These are phyloP conservation scores for Fabriciana adippe DNA, from an alignment of 2,888 invertebrate species.

Conservation along the genomic window DNA sequence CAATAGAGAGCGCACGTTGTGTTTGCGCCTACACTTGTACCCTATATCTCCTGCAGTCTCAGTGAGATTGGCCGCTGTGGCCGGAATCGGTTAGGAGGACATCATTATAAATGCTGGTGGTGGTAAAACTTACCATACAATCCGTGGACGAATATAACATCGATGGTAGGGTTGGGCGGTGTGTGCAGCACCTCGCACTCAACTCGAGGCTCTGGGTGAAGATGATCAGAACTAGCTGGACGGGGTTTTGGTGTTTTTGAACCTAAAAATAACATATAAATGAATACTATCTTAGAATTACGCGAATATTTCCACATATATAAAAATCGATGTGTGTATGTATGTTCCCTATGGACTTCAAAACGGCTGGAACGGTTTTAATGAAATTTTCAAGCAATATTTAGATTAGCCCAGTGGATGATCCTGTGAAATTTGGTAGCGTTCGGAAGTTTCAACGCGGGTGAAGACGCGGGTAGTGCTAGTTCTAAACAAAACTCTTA, in stretches of 20 bases:
- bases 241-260: conserved; percentile 51
- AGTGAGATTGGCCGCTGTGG: too few species aligned
- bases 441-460: too few species aligned
- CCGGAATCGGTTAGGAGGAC: neutral
- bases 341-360: too few species aligned
- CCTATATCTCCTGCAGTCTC: neutral
- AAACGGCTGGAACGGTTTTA: too few species aligned
- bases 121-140: conserved; percentile 80
- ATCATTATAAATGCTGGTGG: neutral
- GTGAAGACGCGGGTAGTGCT: too few species aligned
- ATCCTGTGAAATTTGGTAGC: too few species aligned
- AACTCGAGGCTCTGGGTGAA: conserved; percentile 68
- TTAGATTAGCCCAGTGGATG: too few species aligned
- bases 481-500: too few species aligned
- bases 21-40: too few species aligned
- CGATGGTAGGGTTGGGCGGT: conserved; percentile 62
- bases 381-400: too few species aligned
- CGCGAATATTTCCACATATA: neutral
- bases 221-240: conserved; percentile 61
- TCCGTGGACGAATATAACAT: conserved; percentile 93
- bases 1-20: too few species aligned
- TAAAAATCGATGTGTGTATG: too few species aligned
- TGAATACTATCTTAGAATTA: neutral
- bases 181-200: conserved; percentile 65
- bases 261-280: conserved; percentile 39